phyloP scores from a whole-genome alignment of 2,113 vertebrate genomes.

The Strix aluco region DNA sequence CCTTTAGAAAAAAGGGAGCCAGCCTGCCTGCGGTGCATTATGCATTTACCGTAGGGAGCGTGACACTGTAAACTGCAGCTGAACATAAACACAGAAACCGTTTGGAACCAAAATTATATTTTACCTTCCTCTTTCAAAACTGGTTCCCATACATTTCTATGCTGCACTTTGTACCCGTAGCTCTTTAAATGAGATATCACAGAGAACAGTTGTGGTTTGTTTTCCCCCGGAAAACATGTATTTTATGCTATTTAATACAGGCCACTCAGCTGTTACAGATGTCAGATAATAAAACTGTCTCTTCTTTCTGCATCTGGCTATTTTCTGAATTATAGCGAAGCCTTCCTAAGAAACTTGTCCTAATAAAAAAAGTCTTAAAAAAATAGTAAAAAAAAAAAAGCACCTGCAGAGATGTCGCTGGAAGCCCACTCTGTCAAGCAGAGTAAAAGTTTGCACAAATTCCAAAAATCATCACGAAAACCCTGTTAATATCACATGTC shows the following conservation, averaged over 20 bases:
- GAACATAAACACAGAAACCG: neutral
- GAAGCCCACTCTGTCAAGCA: neutral
- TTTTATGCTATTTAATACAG: neutral
- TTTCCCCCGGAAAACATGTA: neutral
- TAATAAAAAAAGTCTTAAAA: neutral
- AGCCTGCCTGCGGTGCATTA: fast-evolving
- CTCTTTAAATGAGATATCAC: neutral
- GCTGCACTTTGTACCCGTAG: neutral
- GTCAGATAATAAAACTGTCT: neutral
- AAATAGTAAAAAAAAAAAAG: neutral
- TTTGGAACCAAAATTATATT: fast-evolving
- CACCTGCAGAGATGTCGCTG: neutral
- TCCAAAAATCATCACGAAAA: neutral
- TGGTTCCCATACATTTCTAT: too few relatives aligned
- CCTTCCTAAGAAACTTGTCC: neutral
- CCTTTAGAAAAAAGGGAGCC: neutral
- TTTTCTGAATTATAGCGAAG: neutral
- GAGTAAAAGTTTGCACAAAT: neutral
- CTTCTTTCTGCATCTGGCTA: neutral
- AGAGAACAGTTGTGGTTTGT: neutral
- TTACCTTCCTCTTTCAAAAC: neutral
- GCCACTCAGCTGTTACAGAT: neutral
- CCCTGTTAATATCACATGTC: fast-evolving
- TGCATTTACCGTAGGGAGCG: fast-evolving
- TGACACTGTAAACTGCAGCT: neutral